Evolutionary conservation across 2,797 vertebrate species (phyloP), one percentile per base, ranked within the genome.

Genomic region (Oryzias sinensis): DNA sequence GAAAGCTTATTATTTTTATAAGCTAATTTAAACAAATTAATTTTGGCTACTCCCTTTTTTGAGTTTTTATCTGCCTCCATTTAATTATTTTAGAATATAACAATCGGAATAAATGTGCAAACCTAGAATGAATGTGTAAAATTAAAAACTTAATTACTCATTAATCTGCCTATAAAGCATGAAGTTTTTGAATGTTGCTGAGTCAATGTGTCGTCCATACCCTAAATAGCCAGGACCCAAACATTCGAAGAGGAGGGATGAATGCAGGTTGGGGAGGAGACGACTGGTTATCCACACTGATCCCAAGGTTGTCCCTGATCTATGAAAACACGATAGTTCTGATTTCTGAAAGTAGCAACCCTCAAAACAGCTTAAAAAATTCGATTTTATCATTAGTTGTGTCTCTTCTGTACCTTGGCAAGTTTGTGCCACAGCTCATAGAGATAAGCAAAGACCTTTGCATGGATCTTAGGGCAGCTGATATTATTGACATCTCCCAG

Each of bases 171-270:
- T 2, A 5, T 4, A 43, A 1, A 40, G 9, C 40, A 8, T 41
- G 17, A 56, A 41, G 42, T 46, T 55, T 68, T 3, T 56, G 1
- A 20, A 43, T 65, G 17, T 42, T 59, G 41, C 41, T 2, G 43
- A 51, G 43, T 11, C 3, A 14, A 41, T 58, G 65, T 44, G 18
- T 17, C 52, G 11, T 43, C 49, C 9, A 86, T 88, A 95, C 97
- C 94, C 94, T 96, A 85, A 99, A 99, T 14, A 99, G 89, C 97
- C 97, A 99, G 0, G 97, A 97, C 2, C 95, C 95, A 83, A 99
- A 92, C 93, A 99, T 98, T 87, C 95, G 91, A 62, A 99, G 94
- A 45, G 97, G 97, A 62, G 97, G 97, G 81, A 97, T 96, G 77
- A 98, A 92, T 72, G 89, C 22, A 0, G 97, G 95, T 73, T 93